Evolutionary conservation across 2,113 vertebrate species (phyloP).

Genomic region (Mastomys natalensis): DNA sequence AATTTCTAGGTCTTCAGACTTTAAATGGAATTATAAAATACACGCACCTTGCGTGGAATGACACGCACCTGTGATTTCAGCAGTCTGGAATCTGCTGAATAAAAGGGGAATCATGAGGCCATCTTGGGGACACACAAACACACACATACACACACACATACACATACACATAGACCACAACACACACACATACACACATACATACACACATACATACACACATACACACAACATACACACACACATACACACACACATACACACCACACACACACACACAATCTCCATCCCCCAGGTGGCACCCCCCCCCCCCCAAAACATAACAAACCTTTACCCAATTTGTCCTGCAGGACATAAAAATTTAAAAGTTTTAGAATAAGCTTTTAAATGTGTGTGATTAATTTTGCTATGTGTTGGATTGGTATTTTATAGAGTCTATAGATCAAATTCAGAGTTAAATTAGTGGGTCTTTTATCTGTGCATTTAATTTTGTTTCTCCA

Average conservation of each 20-base stretch:
- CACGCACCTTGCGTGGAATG: not conserved
- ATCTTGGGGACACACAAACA: too few relatives aligned
- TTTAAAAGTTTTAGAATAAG: conserved; percentile 25
- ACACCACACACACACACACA: too few relatives aligned
- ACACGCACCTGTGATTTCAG: not conserved
- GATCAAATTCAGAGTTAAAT: conserved; percentile 37
- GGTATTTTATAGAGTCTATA: not conserved
- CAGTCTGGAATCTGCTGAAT: not conserved
- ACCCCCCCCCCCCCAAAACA: not conserved
- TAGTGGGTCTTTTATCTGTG: not conserved
- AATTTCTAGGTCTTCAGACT: not conserved
- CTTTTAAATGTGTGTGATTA: not conserved
- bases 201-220: too few relatives aligned
- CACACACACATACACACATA: too few relatives aligned
- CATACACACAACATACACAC: too few relatives aligned
- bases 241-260: too few relatives aligned
- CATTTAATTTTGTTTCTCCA: not conserved
- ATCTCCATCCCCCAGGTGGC: too few relatives aligned
- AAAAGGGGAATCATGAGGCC: not conserved
- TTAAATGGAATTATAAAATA: not conserved
- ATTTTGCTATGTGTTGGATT: conserved; percentile 19
- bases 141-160: too few relatives aligned
- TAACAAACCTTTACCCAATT: not conserved
- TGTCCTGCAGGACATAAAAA: too few relatives aligned
- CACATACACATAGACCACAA: too few relatives aligned